Base-by-base conservation (phyloP, 2,797 vertebrate species). In the Cichlasoma orientale region DNA sequence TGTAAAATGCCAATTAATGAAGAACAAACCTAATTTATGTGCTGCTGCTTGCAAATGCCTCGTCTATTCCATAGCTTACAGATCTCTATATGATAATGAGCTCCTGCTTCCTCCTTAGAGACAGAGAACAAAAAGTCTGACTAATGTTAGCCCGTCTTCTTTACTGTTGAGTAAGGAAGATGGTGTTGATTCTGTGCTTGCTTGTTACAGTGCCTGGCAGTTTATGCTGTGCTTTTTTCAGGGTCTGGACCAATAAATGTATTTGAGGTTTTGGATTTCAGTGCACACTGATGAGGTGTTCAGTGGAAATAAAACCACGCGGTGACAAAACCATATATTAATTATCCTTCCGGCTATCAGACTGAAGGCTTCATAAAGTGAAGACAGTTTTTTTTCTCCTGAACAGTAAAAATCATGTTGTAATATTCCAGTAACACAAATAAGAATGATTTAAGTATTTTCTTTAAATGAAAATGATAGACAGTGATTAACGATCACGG, bases 11-110 rank as follows among this genome's bases (percentile, higher is more conserved):
- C 44, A 56, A 63, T 50, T 54, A 16, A 66, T 77, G 38, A 66
- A 57, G 58, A 58, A 77, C 69, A 77, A 66, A 68, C 44, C 23
- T 5, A 21, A 58, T 69, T 59, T 69, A 23, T 38, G 27, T 63
- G 56, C 27, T 61, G 36, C 57, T 73, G 25, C 38, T 63, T 31
- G 38, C 29, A 50, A 27, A 75, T 4, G 38, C n/a, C 25, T 29
- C 0, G 2, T 50, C 27, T 27, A 19, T 50, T 56, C 2, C 68
- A 52, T 21, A 33, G 29, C 38, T 58, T n/a, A 59, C 59, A 41
- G 19, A 63, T 78, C 66, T 72, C 1, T 36, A 23, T 11, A 78
- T 54, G 16, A 54, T 57, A 41, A 80, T 77, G 33, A 19, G 55
- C 44, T 54, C 44, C 19, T 41, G 16, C 21, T 53, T 77, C 9